phyloP scores from a whole-genome alignment of 2,113 vertebrate species.

The Tachysurus fulvidraco region DNA sequence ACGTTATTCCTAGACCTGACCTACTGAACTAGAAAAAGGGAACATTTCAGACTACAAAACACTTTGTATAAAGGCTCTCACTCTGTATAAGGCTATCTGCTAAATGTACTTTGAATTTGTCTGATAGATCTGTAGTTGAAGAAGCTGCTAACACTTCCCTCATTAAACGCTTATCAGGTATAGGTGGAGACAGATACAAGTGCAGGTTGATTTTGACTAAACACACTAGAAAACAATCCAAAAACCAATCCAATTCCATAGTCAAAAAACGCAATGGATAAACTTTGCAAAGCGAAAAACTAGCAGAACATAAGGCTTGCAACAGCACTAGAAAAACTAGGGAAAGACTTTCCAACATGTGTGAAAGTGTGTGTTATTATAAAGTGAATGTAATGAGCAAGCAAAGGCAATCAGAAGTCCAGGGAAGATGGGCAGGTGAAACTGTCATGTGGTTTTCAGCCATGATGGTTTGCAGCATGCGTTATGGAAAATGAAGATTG shows the following conservation, averaged over 20 bases:
- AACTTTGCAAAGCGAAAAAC: neutral
- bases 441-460: neutral
- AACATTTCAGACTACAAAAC: neutral
- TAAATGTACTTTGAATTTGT: neutral
- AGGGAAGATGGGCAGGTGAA: neutral
- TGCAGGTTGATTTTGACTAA: neutral
- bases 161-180: neutral
- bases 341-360: neutral
- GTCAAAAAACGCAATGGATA: neutral
- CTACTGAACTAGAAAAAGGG: neutral
- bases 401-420: neutral
- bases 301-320: neutral
- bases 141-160: neutral
- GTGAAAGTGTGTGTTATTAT: neutral
- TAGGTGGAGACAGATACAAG: neutral
- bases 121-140: neutral
- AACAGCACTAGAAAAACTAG: neutral
- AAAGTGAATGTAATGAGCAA: neutral
- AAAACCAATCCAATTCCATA: neutral
- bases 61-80: too few species aligned
- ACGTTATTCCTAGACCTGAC: neutral
- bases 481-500: neutral
- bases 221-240: neutral
- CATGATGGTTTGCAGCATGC: neutral
- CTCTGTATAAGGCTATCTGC: neutral